Percentiles rank a stretch among this genome's conserved stretches.
Evolutionary conservation across 2,113 vertebrate species (phyloP).

Genomic region (Rhea pennata): DNA sequence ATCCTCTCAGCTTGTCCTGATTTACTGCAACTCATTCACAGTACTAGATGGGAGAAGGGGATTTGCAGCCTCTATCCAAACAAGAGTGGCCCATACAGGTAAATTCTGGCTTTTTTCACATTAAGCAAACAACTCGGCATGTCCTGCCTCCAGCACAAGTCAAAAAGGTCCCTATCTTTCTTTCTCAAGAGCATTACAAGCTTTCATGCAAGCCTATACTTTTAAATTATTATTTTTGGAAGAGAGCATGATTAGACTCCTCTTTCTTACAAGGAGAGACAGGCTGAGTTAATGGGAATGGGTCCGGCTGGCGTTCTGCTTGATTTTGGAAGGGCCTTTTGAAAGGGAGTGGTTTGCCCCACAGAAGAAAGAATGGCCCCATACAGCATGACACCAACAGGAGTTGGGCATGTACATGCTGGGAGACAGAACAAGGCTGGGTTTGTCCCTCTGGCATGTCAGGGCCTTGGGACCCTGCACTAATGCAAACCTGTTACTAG

Average conservation of each 20-base stretch:
- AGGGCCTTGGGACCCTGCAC: background rate
- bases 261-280: slow-evolving; percentile 59
- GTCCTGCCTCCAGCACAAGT: slow-evolving; percentile 24
- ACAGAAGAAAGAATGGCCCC: slow-evolving; percentile 1
- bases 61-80: slow-evolving; percentile 47
- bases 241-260: background rate
- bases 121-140: slow-evolving; percentile 48
- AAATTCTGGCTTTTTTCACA: slow-evolving; percentile 66
- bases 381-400: background rate
- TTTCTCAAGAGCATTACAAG: background rate
- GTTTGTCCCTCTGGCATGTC: background rate
- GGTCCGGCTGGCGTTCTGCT: slow-evolving; percentile 68
- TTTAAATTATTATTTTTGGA: slow-evolving; percentile 69
- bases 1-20: background rate
- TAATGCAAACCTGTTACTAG: background rate
- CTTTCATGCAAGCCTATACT: slow-evolving; percentile 43
- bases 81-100: slow-evolving; percentile 33
- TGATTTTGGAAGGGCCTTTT: slow-evolving; percentile 50
- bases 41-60: background rate
- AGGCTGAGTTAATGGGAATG: slow-evolving; percentile 41
- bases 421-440: background rate
- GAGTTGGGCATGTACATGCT: background rate
- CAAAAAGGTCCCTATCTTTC: slow-evolving; percentile 65
- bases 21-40: slow-evolving; percentile 32
- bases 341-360: slow-evolving; percentile 63